A percentile compares a stretch with the other conserved stretches of the same genome.
These are phyloP conservation scores for Neogobius melanostomus DNA, from an alignment of 2,113 vertebrate genomes.

Conservation along the genomic window DNA sequence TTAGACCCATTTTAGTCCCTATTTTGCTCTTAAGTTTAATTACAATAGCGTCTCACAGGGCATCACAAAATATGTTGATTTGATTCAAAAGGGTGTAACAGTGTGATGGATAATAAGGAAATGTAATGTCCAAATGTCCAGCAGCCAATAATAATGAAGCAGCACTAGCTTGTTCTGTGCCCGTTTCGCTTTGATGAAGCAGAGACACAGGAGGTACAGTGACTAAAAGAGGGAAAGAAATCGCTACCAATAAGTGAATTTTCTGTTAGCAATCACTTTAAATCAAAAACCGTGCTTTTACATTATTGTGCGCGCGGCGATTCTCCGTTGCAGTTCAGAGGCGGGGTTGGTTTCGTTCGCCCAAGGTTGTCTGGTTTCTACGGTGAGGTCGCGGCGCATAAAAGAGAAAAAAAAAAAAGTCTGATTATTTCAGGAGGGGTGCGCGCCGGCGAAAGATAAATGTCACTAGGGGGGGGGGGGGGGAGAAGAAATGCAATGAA, in stretches of 20 bases:
- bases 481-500: neutral
- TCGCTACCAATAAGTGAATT: constrained; percentile 39
- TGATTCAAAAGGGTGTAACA: no score
- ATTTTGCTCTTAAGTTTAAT: no score
- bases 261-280: constrained; percentile 31
- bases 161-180: no score
- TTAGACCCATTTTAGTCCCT: no score
- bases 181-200: no score
- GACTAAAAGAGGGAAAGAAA: constrained; percentile 7
- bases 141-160: no score
- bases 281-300: constrained; percentile 42
- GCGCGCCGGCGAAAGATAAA: constrained; percentile 39
- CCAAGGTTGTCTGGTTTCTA: constrained; percentile 2
- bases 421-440: constrained; percentile 26
- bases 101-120: no score
- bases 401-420: neutral
- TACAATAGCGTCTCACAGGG: no score
- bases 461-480: constrained; percentile 34
- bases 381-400: constrained; percentile 9
- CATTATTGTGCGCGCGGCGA: constrained; percentile 11
- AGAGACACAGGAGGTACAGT: no score
- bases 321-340: constrained; percentile 25
- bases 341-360: constrained; percentile 11
- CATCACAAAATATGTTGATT: no score
- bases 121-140: no score